Conservation (phyloP, 2,113 vertebrate species). For the Crotophaga sulcirostris region DNA sequence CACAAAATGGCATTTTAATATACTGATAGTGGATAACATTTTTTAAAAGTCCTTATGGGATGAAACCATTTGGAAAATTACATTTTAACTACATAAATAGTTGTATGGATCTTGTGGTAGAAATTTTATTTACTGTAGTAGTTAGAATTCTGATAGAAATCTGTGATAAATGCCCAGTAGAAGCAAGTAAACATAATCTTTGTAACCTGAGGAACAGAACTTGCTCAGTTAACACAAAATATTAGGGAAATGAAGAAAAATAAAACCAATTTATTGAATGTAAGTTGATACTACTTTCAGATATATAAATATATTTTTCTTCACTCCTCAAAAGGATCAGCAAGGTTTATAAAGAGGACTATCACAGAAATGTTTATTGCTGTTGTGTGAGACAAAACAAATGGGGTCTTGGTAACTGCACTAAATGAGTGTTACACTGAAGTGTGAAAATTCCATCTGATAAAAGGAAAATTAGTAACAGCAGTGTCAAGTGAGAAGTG, state of each 20-base stretch:
- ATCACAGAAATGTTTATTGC: background rate
- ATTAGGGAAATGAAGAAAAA: background rate
- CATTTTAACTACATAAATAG: background rate
- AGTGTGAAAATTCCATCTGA: background rate
- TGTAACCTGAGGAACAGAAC: background rate
- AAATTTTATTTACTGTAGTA: background rate
- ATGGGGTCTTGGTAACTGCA: background rate
- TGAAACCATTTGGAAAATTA: constrained; percentile 6
- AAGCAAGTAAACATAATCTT: background rate
- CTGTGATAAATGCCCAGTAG: background rate
- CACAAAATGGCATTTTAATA: background rate
- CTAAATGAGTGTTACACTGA: background rate
- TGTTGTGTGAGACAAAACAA: background rate
- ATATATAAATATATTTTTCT: background rate
- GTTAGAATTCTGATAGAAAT: background rate
- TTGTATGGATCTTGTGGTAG: background rate
- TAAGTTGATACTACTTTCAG: background rate
- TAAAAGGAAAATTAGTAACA: background rate
- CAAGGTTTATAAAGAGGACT: background rate
- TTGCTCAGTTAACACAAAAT: background rate
- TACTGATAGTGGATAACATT: background rate
- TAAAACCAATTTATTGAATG: rapidly evolving
- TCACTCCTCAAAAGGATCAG: background rate
- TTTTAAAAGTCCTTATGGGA: background rate
- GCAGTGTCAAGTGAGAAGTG: background rate